Percentiles rank a stretch among this genome's conserved stretches.
Conservation (phyloP, 2,888 invertebrate species). For the Graphium colonna region DNA sequence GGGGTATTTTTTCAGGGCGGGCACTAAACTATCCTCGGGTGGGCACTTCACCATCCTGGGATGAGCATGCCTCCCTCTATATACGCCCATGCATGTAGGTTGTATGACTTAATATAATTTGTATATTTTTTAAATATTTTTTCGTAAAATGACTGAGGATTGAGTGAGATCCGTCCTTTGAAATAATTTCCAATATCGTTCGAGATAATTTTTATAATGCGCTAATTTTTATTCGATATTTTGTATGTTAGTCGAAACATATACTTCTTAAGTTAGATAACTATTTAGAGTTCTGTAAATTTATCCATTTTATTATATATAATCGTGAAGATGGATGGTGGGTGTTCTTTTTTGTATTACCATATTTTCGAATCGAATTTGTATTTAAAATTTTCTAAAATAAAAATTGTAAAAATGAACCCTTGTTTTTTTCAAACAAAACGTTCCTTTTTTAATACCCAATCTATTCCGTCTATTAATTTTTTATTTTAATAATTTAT, state of each 20-base stretch:
- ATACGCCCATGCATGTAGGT: too few species aligned
- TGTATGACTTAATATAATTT: slow-evolving; percentile 22
- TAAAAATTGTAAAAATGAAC: slow-evolving; percentile 60
- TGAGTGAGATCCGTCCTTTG: slow-evolving; percentile 23
- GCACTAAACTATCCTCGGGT: too few species aligned
- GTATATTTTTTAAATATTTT: slow-evolving; percentile 21
- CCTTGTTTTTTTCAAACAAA: too few species aligned
- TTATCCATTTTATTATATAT: slow-evolving; percentile 30
- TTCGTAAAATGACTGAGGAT: slow-evolving; percentile 28
- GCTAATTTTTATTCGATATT: slow-evolving; percentile 1
- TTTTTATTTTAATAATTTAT: too few species aligned
- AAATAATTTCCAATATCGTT: background rate
- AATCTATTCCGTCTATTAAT: too few species aligned
- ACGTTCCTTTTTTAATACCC: too few species aligned
- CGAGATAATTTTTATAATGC: background rate
- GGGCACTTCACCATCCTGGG: too few species aligned
- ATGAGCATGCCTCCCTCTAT: too few species aligned
- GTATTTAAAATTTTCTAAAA: slow-evolving; percentile 70
- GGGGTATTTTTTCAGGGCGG: too few species aligned
- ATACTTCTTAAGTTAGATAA: background rate
- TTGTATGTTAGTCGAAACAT: slow-evolving; percentile 2
- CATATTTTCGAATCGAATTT: slow-evolving; percentile 57
- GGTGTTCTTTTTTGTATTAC: slow-evolving; percentile 38
- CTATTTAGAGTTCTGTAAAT: slow-evolving; percentile 32
- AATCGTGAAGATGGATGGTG: slow-evolving; percentile 23